phyloP scores from a whole-genome alignment of 2,797 vertebrate genomes.

The Enteromius fasciolatus region DNA sequence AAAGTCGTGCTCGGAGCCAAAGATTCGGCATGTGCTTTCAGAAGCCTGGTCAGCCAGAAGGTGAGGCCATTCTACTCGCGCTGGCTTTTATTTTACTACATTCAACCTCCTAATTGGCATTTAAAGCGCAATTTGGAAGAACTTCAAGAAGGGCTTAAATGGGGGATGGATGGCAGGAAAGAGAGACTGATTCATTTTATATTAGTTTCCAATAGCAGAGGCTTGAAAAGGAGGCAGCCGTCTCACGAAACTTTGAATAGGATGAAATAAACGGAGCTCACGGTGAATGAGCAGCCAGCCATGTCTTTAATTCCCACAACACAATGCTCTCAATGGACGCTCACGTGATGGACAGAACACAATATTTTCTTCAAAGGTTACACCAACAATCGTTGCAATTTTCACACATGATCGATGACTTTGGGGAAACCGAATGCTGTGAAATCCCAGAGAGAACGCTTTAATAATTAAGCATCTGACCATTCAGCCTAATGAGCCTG shows the following conservation, averaged over 20 bases:
- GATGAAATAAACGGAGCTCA: conserved; percentile 62
- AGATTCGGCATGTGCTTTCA: conserved; percentile 92
- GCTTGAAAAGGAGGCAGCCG: conserved; percentile 63
- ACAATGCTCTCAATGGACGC: conserved; percentile 23
- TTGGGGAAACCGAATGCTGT: neutral
- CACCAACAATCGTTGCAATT: conserved; percentile 7
- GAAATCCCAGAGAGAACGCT: neutral
- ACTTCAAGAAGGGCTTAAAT: conserved; percentile 95
- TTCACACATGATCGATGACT: neutral
- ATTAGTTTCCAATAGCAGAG: conserved; percentile 74
- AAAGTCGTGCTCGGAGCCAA: conserved; percentile 99
- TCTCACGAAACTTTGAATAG: conserved; percentile 73
- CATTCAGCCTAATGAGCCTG: neutral
- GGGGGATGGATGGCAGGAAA: conserved; percentile 65
- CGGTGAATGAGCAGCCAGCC: conserved; percentile 37
- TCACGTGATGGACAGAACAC: neutral
- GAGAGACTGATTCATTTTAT: conserved; percentile 77
- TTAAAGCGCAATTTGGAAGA: conserved; percentile 99
- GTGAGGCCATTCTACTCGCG: conserved; percentile 97
- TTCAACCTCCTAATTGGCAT: conserved; percentile 99
- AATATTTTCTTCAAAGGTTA: conserved; percentile 20
- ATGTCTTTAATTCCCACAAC: conserved; percentile 12
- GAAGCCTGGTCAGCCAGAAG: conserved; percentile 99
- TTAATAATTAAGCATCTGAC: neutral
- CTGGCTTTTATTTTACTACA: conserved; percentile 99